A percentile compares a stretch with the other conserved stretches of the same genome.
phyloP scores from a whole-genome alignment of 2,113 vertebrate species.

The Catharus fuscescens region DNA sequence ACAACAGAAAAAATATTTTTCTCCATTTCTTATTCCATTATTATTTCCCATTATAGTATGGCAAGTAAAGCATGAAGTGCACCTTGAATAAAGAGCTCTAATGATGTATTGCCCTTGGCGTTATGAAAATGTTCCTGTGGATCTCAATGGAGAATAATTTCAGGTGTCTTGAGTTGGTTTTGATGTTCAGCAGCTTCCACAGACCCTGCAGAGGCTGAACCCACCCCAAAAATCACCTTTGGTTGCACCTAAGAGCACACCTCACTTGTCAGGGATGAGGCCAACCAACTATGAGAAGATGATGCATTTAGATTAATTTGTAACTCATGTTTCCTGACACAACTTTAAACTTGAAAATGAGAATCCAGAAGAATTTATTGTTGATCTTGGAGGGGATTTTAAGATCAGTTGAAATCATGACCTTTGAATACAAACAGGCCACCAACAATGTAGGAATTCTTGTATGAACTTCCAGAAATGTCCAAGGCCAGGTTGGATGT shows the following conservation, averaged over 20 bases:
- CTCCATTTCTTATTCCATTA: background rate
- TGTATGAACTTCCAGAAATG: background rate
- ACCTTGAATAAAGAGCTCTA: background rate
- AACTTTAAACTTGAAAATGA: background rate
- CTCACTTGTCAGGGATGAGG: background rate
- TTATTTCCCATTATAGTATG: background rate
- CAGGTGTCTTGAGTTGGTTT: background rate
- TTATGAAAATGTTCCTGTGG: background rate
- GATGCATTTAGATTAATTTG: background rate
- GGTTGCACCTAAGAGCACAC: background rate
- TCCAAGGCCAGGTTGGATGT: background rate
- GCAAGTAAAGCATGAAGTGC: background rate
- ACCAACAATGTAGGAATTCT: background rate
- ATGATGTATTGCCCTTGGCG: background rate
- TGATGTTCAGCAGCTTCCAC: background rate
- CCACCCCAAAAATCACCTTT: background rate
- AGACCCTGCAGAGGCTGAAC: background rate
- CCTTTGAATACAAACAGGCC: background rate
- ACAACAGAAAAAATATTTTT: background rate
- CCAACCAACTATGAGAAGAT: fast-evolving
- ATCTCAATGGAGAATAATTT: background rate
- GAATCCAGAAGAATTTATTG: background rate
- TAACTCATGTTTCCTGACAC: background rate
- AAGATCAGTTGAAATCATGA: background rate
- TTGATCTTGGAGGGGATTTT: background rate